A percentile compares a stretch with the other conserved stretches of the same genome.
Evolutionary conservation across 2,797 vertebrate genomes (phyloP).

Genomic region (Sebastolobus alascanus): DNA sequence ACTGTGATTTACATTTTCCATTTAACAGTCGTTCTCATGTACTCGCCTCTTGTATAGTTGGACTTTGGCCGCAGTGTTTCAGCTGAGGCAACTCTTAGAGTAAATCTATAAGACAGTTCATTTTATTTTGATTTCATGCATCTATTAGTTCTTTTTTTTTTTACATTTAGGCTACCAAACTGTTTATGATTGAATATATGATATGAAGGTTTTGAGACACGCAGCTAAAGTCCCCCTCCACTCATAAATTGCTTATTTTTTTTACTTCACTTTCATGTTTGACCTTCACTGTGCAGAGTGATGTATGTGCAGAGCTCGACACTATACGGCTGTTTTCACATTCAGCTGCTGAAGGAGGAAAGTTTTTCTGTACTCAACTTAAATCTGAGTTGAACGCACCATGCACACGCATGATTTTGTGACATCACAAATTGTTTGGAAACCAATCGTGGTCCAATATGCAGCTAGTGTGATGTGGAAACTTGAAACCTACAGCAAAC

Average conservation of each 20-base stretch:
- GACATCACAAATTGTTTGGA: not conserved
- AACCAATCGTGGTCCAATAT: not conserved
- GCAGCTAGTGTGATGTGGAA: not conserved
- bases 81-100: not conserved
- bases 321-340: not conserved
- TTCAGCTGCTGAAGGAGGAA: not conserved
- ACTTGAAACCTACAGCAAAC: accelerated
- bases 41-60: not conserved
- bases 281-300: not conserved
- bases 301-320: not conserved
- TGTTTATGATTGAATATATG: not conserved
- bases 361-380: not conserved
- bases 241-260: slow-evolving; percentile 1
- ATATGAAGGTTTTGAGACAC: not conserved
- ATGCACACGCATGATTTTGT: not conserved
- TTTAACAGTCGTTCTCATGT: not conserved
- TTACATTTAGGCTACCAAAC: not conserved
- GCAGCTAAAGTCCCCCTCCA: not conserved
- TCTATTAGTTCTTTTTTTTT: not conserved
- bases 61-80: not conserved
- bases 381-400: not conserved
- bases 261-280: not conserved
- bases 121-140: not conserved
- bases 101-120: not conserved
- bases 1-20: slow-evolving; percentile 39